Conservation (phyloP, 2,797 vertebrate genomes). For the Synaphobranchus kaupii region DNA sequence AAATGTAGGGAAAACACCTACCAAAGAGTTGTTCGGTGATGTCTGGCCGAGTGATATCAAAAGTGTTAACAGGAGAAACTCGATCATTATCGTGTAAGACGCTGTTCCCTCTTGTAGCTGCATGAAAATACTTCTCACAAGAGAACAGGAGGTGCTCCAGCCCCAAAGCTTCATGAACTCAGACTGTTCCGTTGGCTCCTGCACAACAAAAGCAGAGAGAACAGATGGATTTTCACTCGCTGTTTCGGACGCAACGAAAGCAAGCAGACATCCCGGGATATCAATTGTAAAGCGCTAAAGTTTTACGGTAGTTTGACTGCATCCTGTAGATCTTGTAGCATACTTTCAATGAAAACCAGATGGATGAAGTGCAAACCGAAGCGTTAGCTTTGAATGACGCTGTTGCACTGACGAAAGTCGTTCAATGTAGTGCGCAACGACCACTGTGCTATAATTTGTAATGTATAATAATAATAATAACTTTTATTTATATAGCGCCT, state of each 20-base stretch:
- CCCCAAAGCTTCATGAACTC: neutral
- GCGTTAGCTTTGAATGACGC: no score
- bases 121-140: neutral
- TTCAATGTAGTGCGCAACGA: neutral
- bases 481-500: no score
- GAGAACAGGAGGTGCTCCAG: conserved; percentile 1
- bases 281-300: conserved; percentile 19
- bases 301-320: neutral
- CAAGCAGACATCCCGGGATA: neutral
- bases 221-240: neutral
- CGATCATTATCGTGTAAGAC: conserved; percentile 18
- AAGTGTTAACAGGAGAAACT: neutral
- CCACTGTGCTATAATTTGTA: neutral
- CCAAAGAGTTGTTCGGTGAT: conserved; percentile 11
- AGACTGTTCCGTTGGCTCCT: conserved; percentile 9
- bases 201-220: conserved; percentile 17
- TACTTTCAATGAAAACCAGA: conserved; percentile 17
- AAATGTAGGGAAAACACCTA: conserved; percentile 9
- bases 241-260: neutral
- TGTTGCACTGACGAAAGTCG: neutral
- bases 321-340: neutral
- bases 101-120: neutral
- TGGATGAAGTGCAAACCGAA: neutral
- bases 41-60: neutral
- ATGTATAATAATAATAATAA: no score